Base-by-base conservation (phyloP, 2,888 invertebrate genomes). In the Drosophila paramelanica region DNA sequence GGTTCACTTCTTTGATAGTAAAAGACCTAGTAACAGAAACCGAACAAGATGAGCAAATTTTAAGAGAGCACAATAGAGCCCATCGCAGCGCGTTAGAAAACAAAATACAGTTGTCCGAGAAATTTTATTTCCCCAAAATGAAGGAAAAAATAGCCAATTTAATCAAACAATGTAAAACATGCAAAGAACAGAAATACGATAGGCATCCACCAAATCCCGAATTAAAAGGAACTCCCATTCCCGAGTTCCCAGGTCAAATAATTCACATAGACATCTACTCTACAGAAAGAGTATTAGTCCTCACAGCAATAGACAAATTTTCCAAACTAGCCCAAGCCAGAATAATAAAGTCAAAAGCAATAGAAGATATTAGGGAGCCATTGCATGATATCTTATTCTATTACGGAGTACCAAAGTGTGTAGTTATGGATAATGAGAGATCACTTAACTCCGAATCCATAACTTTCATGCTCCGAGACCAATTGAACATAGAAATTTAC, bases 261-360 rank as follows among this genome's bases (percentile, higher is more conserved):
- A 10, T n/a, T 38, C 27, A 31, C 5, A 1, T 46, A 27, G 46
- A 46, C 1, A 33, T 23, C 11, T 45, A 41, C 41, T 41, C 17
- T 3, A 41, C 41, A 41, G 41, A 43, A 5, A 11, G 11, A 2
- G 2, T 11, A 10, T 6, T 42, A 3, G 42, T 42, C 1, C 11
- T 42, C 1, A 42, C 20, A 3, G 20, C 42, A 20, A 20, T 42
- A 42, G 42, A 42, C 20, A 20, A 42, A 20, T 42, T 23, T 20
- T 42, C 1, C 42, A 3, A 42, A 17, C 8, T 42, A 20, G 45
- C 45, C 1, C 25, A 45, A 5, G 45, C 11, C 3, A 25, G n/a
- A 45, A 45, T 45, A 3, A 27, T 45, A 2, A 25, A 45, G n/a
- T 45, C 25, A n/a, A 45, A 45, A n/a, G n/a, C 45, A 1, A 45